phyloP scores from a whole-genome alignment of 2,113 vertebrate genomes.

The Sander vitreus region DNA sequence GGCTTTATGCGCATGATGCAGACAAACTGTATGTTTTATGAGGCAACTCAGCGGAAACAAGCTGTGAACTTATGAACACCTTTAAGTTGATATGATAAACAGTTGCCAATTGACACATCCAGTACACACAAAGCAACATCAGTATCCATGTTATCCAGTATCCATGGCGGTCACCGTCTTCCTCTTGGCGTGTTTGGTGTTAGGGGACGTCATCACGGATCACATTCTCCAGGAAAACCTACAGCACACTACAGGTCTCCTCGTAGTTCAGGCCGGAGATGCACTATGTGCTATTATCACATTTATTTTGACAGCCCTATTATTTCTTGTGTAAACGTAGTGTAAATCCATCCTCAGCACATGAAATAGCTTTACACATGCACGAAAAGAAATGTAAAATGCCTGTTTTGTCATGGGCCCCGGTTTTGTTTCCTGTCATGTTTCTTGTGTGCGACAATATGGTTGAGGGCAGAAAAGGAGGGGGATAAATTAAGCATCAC shows the following conservation, averaged over 20 bases:
- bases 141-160: neutral
- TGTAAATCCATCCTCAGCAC: neutral
- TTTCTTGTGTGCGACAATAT: neutral
- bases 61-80: neutral
- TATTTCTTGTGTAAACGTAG: neutral
- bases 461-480: neutral
- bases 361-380: neutral
- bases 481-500: slow-evolving; percentile 12
- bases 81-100: neutral
- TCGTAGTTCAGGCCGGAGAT: too few species aligned
- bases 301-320: too few species aligned
- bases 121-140: neutral
- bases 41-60: neutral
- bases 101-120: neutral
- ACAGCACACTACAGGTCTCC: too few species aligned
- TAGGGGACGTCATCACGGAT: too few species aligned
- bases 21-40: neutral
- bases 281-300: too few species aligned
- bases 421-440: slow-evolving; percentile 28
- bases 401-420: neutral
- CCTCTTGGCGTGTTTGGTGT: too few species aligned
- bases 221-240: too few species aligned
- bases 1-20: neutral
- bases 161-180: too few species aligned
- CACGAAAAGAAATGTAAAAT: neutral